These are phyloP conservation scores for Lepidostoma basale DNA, from an alignment of 1,140 invertebrate genomes.

Conservation along the genomic window DNA sequence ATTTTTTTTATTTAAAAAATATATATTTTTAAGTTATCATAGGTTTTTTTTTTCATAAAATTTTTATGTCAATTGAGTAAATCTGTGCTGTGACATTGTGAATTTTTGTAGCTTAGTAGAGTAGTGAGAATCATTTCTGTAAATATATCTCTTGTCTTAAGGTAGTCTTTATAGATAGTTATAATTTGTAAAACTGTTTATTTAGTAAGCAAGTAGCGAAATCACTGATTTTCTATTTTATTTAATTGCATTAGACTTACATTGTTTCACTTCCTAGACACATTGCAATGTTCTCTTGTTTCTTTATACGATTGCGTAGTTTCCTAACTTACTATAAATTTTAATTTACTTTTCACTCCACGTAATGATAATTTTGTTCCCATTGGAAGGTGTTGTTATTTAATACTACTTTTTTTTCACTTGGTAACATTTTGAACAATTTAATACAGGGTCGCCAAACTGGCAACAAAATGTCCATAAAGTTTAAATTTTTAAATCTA, in stretches of 20 bases:
- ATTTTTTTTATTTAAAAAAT: too few species aligned
- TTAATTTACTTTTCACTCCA: conserved; percentile 4
- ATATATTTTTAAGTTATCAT: too few species aligned
- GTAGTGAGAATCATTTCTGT: conserved; percentile 10
- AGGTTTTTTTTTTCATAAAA: conserved; percentile 19
- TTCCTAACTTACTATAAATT: too few species aligned
- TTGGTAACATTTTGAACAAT: neutral
- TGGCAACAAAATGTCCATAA: conserved; percentile 15
- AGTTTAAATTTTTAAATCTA: conserved; percentile 1
- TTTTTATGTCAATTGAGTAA: conserved; percentile 44
- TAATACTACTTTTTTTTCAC: neutral
- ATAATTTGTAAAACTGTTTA: too few species aligned
- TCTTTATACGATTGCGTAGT: too few species aligned
- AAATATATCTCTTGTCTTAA: neutral
- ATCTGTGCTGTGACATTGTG: conserved; percentile 44
- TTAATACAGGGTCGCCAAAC: conserved; percentile 17
- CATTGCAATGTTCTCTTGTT: too few species aligned
- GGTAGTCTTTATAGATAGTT: too few species aligned
- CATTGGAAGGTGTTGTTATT: neutral
- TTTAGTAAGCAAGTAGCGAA: too few species aligned
- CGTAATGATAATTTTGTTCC: neutral
- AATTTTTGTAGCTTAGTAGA: conserved; percentile 24
- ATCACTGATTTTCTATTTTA: too few species aligned
- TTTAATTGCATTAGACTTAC: too few species aligned
- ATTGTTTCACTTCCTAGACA: too few species aligned